Evolutionary conservation across 1,140 invertebrate genomes (phyloP).

Genomic region (Heliothis subflexa): DNA sequence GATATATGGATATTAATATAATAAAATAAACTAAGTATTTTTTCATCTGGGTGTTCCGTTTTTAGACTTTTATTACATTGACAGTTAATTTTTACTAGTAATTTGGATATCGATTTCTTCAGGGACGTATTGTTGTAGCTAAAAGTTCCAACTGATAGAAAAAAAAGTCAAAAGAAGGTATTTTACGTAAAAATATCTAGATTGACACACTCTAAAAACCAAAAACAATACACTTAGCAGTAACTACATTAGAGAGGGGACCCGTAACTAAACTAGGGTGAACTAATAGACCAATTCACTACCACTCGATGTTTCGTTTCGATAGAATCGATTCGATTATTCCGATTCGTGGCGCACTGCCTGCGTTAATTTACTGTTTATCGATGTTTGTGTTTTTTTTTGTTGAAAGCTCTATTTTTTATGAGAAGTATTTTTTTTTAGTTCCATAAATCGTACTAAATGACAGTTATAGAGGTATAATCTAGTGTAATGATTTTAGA

Average conservation of each 20-base stretch:
- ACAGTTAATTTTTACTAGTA: no score
- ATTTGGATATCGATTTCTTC: no score
- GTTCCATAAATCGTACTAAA: not conserved
- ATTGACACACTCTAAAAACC: not conserved
- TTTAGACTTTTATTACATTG: no score
- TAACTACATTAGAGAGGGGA: slow-evolving; percentile 57
- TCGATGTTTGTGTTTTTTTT: slow-evolving; percentile 37
- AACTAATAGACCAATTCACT: slow-evolving; percentile 67
- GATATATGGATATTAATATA: no score
- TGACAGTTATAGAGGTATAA: no score
- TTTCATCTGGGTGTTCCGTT: no score
- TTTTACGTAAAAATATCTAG: not conserved
- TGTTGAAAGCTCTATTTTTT: slow-evolving; percentile 26
- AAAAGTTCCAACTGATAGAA: no score
- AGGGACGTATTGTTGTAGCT: no score
- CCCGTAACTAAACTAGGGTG: slow-evolving; percentile 60
- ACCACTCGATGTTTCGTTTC: slow-evolving; percentile 54
- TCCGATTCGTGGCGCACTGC: slow-evolving; percentile 59
- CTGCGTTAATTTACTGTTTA: slow-evolving; percentile 53
- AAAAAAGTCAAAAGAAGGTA: not conserved
- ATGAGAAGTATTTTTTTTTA: not conserved
- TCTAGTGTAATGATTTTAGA: no score
- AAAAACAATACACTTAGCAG: slow-evolving; percentile 61
- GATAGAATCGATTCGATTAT: slow-evolving; percentile 65
- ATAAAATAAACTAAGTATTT: no score